Percentiles rank a stretch among this genome's conserved stretches.
These are phyloP conservation scores for Melopsittacus undulatus DNA, from an alignment of 2,797 vertebrate species.

Conservation along the genomic window DNA sequence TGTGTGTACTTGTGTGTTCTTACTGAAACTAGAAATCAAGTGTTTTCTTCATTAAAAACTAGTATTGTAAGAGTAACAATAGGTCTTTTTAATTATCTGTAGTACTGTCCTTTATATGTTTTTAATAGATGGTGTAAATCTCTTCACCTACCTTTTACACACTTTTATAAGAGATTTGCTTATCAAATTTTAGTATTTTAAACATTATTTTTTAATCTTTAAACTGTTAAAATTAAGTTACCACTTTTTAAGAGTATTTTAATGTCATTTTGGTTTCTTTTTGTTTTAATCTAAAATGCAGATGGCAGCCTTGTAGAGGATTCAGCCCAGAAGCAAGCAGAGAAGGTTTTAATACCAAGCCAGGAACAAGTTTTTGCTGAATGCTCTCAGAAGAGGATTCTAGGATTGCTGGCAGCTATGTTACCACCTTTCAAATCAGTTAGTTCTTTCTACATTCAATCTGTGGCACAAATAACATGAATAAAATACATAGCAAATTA, in stretches of 20 bases:
- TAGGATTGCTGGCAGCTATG: conserved; percentile 95
- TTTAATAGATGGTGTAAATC: background rate
- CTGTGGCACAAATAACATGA: background rate
- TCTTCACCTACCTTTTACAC: background rate
- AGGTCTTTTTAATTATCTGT: background rate
- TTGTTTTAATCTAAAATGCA: conserved; percentile 37
- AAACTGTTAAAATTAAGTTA: background rate
- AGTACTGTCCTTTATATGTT: background rate
- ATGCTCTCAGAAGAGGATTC: conserved; percentile 95
- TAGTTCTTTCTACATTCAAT: conserved; percentile 55
- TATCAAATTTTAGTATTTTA: background rate
- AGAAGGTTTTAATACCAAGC: conserved; percentile 80
- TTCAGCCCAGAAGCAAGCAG: conserved; percentile 72
- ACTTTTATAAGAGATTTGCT: background rate
- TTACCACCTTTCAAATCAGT: conserved; percentile 90
- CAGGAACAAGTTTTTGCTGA: conserved; percentile 96
- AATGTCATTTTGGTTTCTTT: background rate
- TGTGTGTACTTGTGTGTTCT: background rate
- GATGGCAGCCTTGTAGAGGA: conserved; percentile 48
- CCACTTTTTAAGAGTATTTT: background rate
- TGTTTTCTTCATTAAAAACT: background rate
- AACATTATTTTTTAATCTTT: background rate
- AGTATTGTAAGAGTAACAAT: background rate
- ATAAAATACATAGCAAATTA: background rate
- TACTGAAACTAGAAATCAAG: background rate